Evolutionary conservation across 2,797 vertebrate species (phyloP), one percentile per base, ranked within the genome.

Genomic region (Hydrolagus colliei): DNA sequence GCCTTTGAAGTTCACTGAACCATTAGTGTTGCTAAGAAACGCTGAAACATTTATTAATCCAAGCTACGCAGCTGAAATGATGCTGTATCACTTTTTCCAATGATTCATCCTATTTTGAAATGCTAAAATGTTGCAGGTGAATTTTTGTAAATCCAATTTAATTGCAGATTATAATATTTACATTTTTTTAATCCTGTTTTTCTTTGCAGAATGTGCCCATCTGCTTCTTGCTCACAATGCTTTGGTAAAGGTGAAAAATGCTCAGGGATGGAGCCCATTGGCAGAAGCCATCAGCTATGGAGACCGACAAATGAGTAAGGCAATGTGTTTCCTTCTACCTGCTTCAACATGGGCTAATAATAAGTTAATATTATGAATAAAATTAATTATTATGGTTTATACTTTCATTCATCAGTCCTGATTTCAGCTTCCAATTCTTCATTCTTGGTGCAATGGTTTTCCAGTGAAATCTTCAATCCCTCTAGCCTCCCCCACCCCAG

Each of bases 261-360:
- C 98, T 96, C 98, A 99, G 95, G 98, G 98, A 93, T 99, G 98
- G 98, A 99, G 98, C 93, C 97, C 98, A 86, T 95, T 99, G 35
- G 98, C 98, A 0, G 98, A 99, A 94, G 98, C 98, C 92, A 99
- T 99, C 92, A 99, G 98, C 93, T 99, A 98, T 62, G 98, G 98
- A 94, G 97, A 99, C 90, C 93, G 98, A 90, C 98, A 99, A 92
- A 99, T 99, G 97, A 99, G 98, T 99, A 94, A 95, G 97, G 90
- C 73, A 79, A 10, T n/a, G 3, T 2, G 32, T 9, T 22, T 71
- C 71, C 8, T 62, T 61, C 18, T 12, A 27, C 4, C n/a, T 76
- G 16, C 8, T 68, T 18, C 18, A 82, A 67, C 68, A 35, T 67
- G 79, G 27, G 68, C 8, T 82, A 41, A 27, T 27, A 68, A 8